phyloP scores from a whole-genome alignment of 2,888 invertebrate species.

The Norana najaformis region DNA sequence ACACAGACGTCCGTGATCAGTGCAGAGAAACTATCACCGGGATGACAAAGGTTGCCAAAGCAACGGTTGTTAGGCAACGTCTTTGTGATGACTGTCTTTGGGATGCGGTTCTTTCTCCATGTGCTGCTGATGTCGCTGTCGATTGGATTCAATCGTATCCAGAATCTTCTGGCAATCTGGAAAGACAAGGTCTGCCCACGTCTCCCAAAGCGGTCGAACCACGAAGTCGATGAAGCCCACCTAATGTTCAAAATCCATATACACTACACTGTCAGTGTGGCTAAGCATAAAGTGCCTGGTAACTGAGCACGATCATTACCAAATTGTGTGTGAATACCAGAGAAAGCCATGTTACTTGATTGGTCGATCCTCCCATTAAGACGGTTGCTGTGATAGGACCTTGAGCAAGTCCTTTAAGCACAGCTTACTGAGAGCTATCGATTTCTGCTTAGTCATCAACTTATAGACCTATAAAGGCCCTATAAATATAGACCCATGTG shows the following conservation, averaged over 20 bases:
- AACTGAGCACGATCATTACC: not conserved
- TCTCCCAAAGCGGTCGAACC: constrained; percentile 36
- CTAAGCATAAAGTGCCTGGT: not conserved
- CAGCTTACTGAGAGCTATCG: no score
- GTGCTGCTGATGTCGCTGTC: constrained; percentile 15
- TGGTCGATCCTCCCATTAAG: no score
- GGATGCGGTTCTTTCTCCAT: not conserved
- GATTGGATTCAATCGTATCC: constrained; percentile 30
- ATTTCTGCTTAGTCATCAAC: no score
- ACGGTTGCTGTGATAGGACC: no score
- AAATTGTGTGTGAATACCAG: not conserved
- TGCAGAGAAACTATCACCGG: not conserved
- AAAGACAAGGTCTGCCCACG: constrained; percentile 36
- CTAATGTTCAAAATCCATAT: not conserved
- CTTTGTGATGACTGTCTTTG: not conserved
- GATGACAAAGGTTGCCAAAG: not conserved
- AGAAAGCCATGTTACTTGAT: no score
- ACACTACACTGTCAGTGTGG: not conserved
- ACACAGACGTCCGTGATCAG: not conserved
- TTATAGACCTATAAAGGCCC: no score
- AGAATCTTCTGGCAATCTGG: constrained; percentile 36
- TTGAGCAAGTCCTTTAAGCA: no score
- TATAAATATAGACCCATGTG: no score
- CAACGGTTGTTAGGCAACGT: not conserved
- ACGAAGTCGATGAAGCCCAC: constrained; percentile 33